These are phyloP conservation scores for Ptilodon capucinus DNA, from an alignment of 2,888 invertebrate genomes.

Conservation along the genomic window DNA sequence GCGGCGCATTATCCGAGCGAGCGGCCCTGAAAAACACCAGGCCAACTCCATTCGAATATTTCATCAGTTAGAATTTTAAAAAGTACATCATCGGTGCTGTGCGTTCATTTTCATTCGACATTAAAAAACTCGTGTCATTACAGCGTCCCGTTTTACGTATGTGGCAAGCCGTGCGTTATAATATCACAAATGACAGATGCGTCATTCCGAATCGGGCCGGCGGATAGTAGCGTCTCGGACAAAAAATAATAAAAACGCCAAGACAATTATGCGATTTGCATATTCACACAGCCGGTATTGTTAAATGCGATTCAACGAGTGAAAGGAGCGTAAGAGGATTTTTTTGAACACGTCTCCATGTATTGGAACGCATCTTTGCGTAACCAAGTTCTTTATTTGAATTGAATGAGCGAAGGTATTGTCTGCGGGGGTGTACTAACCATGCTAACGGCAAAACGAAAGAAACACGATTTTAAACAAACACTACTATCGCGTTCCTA, in stretches of 20 bases:
- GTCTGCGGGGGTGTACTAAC: slow-evolving; percentile 33
- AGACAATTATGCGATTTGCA: slow-evolving; percentile 77
- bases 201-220: slow-evolving; percentile 55
- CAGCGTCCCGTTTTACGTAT: slow-evolving; percentile 56
- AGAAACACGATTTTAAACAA: neutral
- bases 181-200: slow-evolving; percentile 79
- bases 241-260: slow-evolving; percentile 49
- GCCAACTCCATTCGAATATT: slow-evolving; percentile 58
- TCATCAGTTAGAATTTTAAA: slow-evolving; percentile 53
- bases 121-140: slow-evolving; percentile 58
- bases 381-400: slow-evolving; percentile 64
- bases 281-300: slow-evolving; percentile 60
- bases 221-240: slow-evolving; percentile 43
- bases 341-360: slow-evolving; percentile 39
- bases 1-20: slow-evolving; percentile 53
- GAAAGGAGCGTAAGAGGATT: slow-evolving; percentile 49
- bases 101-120: slow-evolving; percentile 46
- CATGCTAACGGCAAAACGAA: slow-evolving; percentile 7
- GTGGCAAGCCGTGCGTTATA: slow-evolving; percentile 64
- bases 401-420: slow-evolving; percentile 54
- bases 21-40: slow-evolving; percentile 51
- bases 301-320: slow-evolving; percentile 54
- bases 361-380: slow-evolving; percentile 73
- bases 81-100: slow-evolving; percentile 53
- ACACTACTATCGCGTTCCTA: too few relatives aligned